Percentiles rank a stretch among this genome's conserved stretches.
phyloP scores from a whole-genome alignment of 1,140 invertebrate genomes.

The Oncopeltus fasciatus region DNA sequence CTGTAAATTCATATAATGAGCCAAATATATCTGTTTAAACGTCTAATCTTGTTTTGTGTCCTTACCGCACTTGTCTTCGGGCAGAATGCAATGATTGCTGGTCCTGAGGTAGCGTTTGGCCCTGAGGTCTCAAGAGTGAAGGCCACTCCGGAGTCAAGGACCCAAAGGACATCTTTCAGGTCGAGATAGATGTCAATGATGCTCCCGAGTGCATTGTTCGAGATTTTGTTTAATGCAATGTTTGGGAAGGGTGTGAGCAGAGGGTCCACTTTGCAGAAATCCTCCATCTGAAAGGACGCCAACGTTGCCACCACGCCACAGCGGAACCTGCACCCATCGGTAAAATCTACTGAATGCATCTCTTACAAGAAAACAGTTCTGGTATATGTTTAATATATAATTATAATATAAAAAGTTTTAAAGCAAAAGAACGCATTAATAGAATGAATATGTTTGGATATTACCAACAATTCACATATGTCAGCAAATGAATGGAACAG shows the following conservation, averaged over 20 bases:
- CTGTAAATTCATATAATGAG: too few species aligned
- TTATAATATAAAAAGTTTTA: too few species aligned
- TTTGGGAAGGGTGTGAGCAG: not conserved
- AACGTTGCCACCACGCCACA: not conserved
- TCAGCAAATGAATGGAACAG: too few species aligned
- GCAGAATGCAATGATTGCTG: not conserved
- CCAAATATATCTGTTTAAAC: too few species aligned
- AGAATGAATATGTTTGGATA: too few species aligned
- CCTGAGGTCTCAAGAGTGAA: slow-evolving; percentile 33
- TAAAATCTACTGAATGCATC: too few species aligned
- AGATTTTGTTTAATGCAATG: not conserved
- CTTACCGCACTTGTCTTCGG: not conserved
- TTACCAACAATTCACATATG: too few species aligned
- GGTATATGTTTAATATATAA: too few species aligned
- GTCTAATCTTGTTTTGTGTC: too few species aligned
- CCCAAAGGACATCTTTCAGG: slow-evolving; percentile 38
- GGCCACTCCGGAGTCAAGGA: slow-evolving; percentile 41
- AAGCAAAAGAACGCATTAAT: too few species aligned
- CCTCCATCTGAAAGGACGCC: not conserved
- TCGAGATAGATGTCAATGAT: slow-evolving; percentile 43
- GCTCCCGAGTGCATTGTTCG: not conserved
- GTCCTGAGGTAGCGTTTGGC: not conserved
- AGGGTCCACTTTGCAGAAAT: not conserved
- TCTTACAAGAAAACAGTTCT: too few species aligned
- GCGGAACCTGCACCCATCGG: too few species aligned